Base-by-base conservation (phyloP, 1,140 invertebrate species). In the Leucophenga varia region DNA sequence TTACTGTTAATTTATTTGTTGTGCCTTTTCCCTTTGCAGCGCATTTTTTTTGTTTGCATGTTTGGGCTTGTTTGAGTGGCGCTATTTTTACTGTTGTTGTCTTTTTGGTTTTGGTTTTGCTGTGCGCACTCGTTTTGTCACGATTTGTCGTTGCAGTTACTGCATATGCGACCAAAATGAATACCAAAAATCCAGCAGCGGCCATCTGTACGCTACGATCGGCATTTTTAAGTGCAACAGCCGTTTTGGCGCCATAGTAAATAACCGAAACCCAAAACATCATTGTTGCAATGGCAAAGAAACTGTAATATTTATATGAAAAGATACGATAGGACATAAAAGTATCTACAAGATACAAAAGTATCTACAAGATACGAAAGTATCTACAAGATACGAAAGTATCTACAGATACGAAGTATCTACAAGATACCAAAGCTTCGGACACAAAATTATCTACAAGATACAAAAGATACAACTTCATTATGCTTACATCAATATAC, bases 261-360 rank as follows among this genome's bases (percentile, higher is more conserved):
- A 43, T 49, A 36, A 71, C 12, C 1, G 52, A 50, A 12, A 69
- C 19, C 64, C 61, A 72, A 37, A 72, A 72, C 1, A 53, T 60
- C 4, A 68, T 43, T 10, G 61, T 53, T 32, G 58, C 64, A 13
- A 72, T 45, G 35, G 69, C 52, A 43, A 72, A 60, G 34, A 72
- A 72, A 1, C 68, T 72, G 16, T 2, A 21, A 28, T n/a, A n/a
- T n/a, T n/a, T n/a, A n/a, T n/a, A n/a, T n/a, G n/a, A n/a, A n/a
- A n/a, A n/a, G n/a, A n/a, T n/a, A n/a, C n/a, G n/a, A n/a, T n/a
- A n/a, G n/a, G n/a, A n/a, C n/a, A n/a, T n/a, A n/a, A n/a, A n/a
- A n/a, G n/a, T n/a, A n/a, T n/a, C n/a, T n/a, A n/a, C n/a, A n/a
- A n/a, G n/a, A n/a, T n/a, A n/a, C n/a, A n/a, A n/a, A n/a, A n/a